A percentile compares a stretch with the other conserved stretches of the same genome.
Evolutionary conservation across 2,113 vertebrate species (phyloP).

Genomic region (Oreochromis tanganicae): DNA sequence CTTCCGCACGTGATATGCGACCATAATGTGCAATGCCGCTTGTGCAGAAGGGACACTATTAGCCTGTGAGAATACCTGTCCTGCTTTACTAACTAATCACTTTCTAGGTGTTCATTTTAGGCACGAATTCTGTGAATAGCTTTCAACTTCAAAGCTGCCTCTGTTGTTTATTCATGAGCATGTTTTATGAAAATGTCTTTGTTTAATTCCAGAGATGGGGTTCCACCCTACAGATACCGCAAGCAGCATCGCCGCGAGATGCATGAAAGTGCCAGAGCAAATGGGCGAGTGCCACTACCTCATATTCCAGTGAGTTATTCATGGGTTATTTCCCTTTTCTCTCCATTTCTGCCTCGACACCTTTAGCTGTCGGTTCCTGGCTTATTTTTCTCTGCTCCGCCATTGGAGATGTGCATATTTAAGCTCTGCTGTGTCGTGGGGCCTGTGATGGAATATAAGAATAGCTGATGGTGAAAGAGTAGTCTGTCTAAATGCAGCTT

Average conservation of each 20-base stretch:
- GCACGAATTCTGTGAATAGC: neutral
- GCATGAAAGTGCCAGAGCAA: constrained; percentile 97
- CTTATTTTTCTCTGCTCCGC: constrained; percentile 34
- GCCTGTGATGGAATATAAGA: constrained; percentile 71
- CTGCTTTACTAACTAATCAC: constrained; percentile 10
- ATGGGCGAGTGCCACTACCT: constrained; percentile 94
- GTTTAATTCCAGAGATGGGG: constrained; percentile 83
- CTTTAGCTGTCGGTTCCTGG: constrained; percentile 47
- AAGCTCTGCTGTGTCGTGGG: constrained; percentile 57
- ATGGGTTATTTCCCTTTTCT: constrained; percentile 27
- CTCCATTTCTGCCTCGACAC: constrained; percentile 44
- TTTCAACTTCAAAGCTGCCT: constrained; percentile 20
- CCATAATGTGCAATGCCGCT: constrained; percentile 13
- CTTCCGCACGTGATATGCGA: constrained; percentile 8
- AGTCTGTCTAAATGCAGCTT: constrained; percentile 68
- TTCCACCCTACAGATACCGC: constrained; percentile 87
- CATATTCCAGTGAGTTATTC: constrained; percentile 94
- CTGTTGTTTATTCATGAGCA: constrained; percentile 56
- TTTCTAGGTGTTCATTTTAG: constrained; percentile 16
- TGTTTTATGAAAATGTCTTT: constrained; percentile 43
- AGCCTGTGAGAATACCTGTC: constrained; percentile 7
- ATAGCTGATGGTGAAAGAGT: constrained; percentile 67
- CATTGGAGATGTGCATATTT: constrained; percentile 70
- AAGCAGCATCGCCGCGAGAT: constrained; percentile 95
- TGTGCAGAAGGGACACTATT: neutral